Evolutionary conservation across 2,888 invertebrate genomes (phyloP).

Genomic region (Notodonta dromedarius): DNA sequence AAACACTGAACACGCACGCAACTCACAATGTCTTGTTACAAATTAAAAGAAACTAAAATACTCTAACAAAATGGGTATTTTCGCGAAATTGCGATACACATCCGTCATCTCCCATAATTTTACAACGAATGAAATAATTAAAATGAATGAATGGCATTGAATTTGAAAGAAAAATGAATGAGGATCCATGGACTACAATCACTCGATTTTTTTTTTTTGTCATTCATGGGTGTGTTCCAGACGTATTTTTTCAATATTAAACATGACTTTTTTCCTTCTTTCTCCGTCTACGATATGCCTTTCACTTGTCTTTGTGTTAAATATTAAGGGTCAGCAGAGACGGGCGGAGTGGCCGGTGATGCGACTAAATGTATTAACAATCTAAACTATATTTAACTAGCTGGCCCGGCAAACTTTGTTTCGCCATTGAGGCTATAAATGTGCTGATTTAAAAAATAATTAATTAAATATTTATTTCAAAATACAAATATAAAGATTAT

Average conservation of each 20-base stretch:
- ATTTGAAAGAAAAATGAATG: slow-evolving; percentile 32
- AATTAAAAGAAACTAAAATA: slow-evolving; percentile 40
- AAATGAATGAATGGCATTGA: slow-evolving; percentile 10
- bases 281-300: no score
- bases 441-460: no score
- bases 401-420: no score
- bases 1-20: slow-evolving; percentile 35
- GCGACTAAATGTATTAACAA: no score
- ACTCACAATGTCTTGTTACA: slow-evolving; percentile 39
- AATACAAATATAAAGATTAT: no score
- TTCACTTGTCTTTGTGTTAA: no score
- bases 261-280: background rate
- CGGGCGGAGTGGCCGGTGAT: no score
- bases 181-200: slow-evolving; percentile 26
- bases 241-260: background rate
- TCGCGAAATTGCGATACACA: slow-evolving; percentile 35
- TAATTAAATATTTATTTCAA: no score
- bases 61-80: slow-evolving; percentile 40
- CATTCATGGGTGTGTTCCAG: slow-evolving; percentile 33
- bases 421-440: no score
- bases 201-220: slow-evolving; percentile 21
- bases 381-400: no score
- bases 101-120: slow-evolving; percentile 39
- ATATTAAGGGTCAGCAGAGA: no score
- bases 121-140: slow-evolving; percentile 43